phyloP scores from a whole-genome alignment of 2,113 vertebrate species.

The Bostrychus sinensis region DNA sequence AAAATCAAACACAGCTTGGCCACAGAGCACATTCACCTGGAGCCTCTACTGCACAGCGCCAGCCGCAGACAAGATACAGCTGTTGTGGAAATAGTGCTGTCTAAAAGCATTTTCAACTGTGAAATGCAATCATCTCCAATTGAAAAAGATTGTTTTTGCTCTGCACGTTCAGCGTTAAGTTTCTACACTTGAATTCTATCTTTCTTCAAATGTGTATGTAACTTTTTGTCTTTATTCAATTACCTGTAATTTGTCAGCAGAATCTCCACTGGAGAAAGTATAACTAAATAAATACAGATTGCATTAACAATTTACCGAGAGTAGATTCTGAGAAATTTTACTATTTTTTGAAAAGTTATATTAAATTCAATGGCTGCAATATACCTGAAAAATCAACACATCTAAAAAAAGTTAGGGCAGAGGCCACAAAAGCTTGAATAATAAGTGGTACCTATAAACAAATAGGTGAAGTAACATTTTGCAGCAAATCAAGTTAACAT shows the following conservation, averaged over 20 bases:
- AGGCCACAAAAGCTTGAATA: too few relatives aligned
- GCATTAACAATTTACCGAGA: too few relatives aligned
- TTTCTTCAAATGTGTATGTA: neutral
- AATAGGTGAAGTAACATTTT: too few relatives aligned
- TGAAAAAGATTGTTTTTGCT: conserved; percentile 29
- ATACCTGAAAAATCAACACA: too few relatives aligned
- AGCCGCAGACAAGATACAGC: conserved; percentile 40
- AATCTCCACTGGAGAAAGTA: neutral
- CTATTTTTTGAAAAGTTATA: too few relatives aligned
- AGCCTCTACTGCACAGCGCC: conserved; percentile 39
- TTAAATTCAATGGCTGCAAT: too few relatives aligned
- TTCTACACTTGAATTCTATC: neutral
- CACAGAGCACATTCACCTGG: conserved; percentile 58
- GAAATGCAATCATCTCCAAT: conserved; percentile 31
- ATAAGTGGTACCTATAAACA: too few relatives aligned
- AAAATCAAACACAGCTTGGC: conserved; percentile 64
- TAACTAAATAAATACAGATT: too few relatives aligned
- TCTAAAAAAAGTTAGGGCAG: too few relatives aligned
- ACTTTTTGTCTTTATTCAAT: neutral
- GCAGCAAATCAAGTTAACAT: too few relatives aligned
- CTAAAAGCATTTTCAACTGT: conserved; percentile 30
- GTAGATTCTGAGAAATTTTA: too few relatives aligned
- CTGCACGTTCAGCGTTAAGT: neutral
- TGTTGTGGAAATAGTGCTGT: conserved; percentile 37
- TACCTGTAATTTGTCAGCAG: neutral